phyloP scores from a whole-genome alignment of 92 coral and sea anemone genomes.

The Epizoanthus fatuus region DNA sequence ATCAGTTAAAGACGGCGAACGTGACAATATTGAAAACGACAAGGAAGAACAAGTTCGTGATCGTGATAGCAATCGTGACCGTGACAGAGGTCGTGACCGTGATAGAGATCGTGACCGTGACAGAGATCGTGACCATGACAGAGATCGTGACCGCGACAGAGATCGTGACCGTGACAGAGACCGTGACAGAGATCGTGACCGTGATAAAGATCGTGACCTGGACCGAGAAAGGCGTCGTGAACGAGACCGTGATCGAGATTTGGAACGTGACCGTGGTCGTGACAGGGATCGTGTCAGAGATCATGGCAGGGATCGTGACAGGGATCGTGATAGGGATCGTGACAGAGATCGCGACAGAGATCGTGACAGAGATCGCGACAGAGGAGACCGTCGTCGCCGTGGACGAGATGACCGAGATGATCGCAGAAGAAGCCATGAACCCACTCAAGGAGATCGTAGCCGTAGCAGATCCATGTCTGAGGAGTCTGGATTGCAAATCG shows the following conservation, averaged over 20 bases:
- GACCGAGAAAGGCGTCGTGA: constrained; percentile 15
- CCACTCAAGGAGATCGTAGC: constrained; percentile 51
- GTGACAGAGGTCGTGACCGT: constrained; percentile 23
- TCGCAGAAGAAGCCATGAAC: constrained; percentile 63
- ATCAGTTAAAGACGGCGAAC: not conserved
- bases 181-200: constrained; percentile 40
- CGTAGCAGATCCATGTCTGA: constrained; percentile 33
- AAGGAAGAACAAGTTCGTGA: constrained; percentile 59
- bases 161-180: constrained; percentile 42
- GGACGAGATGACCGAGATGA: constrained; percentile 60
- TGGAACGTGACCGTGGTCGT: constrained; percentile 46
- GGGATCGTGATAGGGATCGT: constrained; percentile 69
- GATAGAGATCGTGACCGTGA: constrained; percentile 37
- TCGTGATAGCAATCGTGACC: constrained; percentile 19
- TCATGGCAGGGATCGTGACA: constrained; percentile 51
- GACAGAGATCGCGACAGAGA: constrained; percentile 57
- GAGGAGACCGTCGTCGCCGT: constrained; percentile 67
- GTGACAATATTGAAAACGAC: not conserved
- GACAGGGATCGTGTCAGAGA: constrained; percentile 61
- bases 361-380: constrained; percentile 72
- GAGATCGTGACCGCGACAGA: constrained; percentile 51
- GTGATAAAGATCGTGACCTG: constrained; percentile 48
- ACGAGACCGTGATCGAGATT: constrained; percentile 41
- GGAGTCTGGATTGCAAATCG: constrained; percentile 20
- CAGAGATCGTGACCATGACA: constrained; percentile 34